Base-by-base conservation (phyloP, 2,113 vertebrate species). In the Phrynosoma blainvillii region DNA sequence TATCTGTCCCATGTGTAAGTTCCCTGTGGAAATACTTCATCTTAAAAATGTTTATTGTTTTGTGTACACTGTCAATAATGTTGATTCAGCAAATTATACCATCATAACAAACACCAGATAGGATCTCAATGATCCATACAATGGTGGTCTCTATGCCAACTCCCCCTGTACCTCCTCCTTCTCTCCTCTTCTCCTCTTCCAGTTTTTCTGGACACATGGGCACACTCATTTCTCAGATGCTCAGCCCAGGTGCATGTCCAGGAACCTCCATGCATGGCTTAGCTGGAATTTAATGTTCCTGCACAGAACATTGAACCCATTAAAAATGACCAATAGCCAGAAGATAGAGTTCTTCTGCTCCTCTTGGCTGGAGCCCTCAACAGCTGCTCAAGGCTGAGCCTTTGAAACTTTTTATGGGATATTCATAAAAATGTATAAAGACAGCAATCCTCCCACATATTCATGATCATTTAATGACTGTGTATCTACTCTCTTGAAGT, bases 281-380 rank as follows among this genome's bases (percentile, higher is more conserved):
- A 47, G 23, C 84, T 78, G 62, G 81, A 78, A 88, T 88, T 88
- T 84, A 84, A 88, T 88, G 81, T 88, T 84, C 87, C 62, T 78
- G 74, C 81, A 88, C 80, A 88, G 87, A 84, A 88, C 87, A 84
- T 59, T 78, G 81, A 84, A 21, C 81, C 80, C 75, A 71, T 88
- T 78, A 88, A 77, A 42, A 66, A 78, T 78, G 42, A 83, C n/a
- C 21, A 30, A 84, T 84, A 74, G 73, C 5, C 25, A 83, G 40
- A 54, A 30, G 73, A 54, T 68, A 14, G 21, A 5, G 74, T 27
- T 52, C 80, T 7, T 6, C 30, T 68, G 20, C 80, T 78, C 9
- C 23, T 27, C 32, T 71, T 68, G 81, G 42, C 87, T 84, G 62
- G n/a, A 78, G 87, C 11, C 74, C 65, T 70, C 62, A 27, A 12